A percentile compares a stretch with the other conserved stretches of the same genome.
Conservation (phyloP, 2,113 vertebrate species). For the Ceuthmochares aereus region DNA sequence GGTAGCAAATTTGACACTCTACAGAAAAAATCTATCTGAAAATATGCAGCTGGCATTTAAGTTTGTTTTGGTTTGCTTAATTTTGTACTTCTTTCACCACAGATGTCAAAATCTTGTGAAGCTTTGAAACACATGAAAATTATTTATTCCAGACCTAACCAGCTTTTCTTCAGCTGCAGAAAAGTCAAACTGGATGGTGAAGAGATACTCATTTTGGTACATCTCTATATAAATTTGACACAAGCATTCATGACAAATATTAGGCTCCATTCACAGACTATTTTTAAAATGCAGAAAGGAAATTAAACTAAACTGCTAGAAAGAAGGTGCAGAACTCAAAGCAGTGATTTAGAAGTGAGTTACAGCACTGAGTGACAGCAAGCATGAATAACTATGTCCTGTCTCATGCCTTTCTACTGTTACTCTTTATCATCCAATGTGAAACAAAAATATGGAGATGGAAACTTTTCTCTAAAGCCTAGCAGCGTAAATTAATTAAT, state of each 20-base stretch:
- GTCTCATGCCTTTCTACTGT: neutral
- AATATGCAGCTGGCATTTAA: constrained; percentile 60
- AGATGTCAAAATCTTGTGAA: constrained; percentile 46
- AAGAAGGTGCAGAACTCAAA: constrained; percentile 1
- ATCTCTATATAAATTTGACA: constrained; percentile 45
- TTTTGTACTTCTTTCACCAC: constrained; percentile 55
- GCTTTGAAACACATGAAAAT: constrained; percentile 42
- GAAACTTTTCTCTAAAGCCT: neutral
- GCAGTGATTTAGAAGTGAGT: neutral
- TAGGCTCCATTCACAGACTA: constrained; percentile 29
- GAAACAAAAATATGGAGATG: neutral
- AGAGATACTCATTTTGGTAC: constrained; percentile 34
- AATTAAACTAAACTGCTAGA: constrained; percentile 5
- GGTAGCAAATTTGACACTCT: constrained; percentile 45
- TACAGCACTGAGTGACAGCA: neutral
- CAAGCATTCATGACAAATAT: constrained; percentile 29
- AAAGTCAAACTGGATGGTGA: constrained; percentile 36
- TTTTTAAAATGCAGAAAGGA: constrained; percentile 41
- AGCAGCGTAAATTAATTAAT: neutral
- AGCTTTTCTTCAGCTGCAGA: constrained; percentile 51
- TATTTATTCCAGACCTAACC: constrained; percentile 35
- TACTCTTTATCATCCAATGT: neutral
- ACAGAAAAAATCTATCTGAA: constrained; percentile 41
- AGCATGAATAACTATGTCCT: neutral
- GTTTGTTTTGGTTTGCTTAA: constrained; percentile 59